These are phyloP conservation scores for Sinohyriopsis cumingii DNA, from an alignment of 2,888 invertebrate species.

Conservation along the genomic window DNA sequence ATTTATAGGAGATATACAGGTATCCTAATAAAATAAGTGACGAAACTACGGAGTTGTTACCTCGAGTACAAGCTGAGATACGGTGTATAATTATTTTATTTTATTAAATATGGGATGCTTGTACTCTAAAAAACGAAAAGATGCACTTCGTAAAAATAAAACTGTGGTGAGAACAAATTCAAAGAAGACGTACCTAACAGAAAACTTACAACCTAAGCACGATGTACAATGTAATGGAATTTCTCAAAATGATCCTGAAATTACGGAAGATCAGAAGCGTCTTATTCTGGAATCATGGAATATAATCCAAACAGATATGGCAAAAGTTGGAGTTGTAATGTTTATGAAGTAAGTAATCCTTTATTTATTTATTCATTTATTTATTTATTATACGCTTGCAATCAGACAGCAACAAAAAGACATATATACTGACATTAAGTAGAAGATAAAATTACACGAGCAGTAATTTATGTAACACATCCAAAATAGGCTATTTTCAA, in stretches of 20 bases:
- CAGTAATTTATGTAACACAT: no score
- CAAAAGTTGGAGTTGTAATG: conserved; percentile 59
- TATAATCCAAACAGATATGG: conserved; percentile 54
- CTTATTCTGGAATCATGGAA: conserved; percentile 55
- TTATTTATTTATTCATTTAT: conserved; percentile 6
- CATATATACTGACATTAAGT: no score
- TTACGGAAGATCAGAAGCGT: conserved; percentile 55
- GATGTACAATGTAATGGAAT: conserved; percentile 19
- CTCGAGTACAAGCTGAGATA: no score
- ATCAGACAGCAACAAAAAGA: no score
- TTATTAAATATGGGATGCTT: conserved; percentile 38
- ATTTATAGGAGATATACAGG: no score
- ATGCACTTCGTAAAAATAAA: conserved; percentile 33
- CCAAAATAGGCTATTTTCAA: no score
- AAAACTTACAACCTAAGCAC: conserved; percentile 25
- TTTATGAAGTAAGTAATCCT: conserved; percentile 56
- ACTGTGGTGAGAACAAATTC: conserved; percentile 23
- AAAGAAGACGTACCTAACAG: conserved; percentile 34
- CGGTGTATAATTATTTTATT: not conserved
- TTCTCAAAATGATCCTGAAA: conserved; percentile 36
- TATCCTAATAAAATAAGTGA: no score
- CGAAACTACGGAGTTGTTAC: no score
- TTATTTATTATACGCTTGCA: conserved; percentile 2
- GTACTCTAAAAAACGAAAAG: conserved; percentile 40
- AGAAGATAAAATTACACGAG: no score